Evolutionary conservation across 2,888 invertebrate species (phyloP).

Genomic region (Callyntrura sp.): DNA sequence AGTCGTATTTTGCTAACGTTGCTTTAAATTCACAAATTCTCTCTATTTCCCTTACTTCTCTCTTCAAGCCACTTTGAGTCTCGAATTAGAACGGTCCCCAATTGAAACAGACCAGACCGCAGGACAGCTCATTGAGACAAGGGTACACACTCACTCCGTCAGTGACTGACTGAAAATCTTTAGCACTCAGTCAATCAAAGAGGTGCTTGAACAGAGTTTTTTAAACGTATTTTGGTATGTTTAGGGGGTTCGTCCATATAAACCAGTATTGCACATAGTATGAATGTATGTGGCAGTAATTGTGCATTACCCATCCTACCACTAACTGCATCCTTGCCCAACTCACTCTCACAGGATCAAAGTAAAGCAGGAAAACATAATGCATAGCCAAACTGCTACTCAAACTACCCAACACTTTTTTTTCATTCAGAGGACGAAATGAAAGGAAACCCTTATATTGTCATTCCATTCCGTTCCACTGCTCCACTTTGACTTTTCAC

Average conservation of each 20-base stretch:
- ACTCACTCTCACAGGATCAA: conserved; percentile 42
- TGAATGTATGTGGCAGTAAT: not conserved
- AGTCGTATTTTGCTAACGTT: not conserved
- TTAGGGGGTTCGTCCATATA: not conserved
- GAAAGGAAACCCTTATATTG: conserved; percentile 69
- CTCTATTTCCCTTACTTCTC: not conserved
- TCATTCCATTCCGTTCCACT: conserved; percentile 78
- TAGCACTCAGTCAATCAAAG: conserved; percentile 55
- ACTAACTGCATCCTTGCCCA: conserved; percentile 16
- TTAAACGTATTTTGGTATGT: conserved; percentile 44
- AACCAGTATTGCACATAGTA: not conserved
- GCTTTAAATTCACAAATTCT: not conserved
- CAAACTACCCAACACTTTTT: conserved; percentile 54
- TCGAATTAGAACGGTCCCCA: conserved; percentile 3
- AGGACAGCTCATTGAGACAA: conserved; percentile 10
- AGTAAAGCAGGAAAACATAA: conserved; percentile 30
- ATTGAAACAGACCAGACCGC: conserved; percentile 4
- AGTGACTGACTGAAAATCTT: conserved; percentile 54
- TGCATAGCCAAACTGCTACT: not conserved
- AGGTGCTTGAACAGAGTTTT: conserved; percentile 60
- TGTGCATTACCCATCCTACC: not conserved
- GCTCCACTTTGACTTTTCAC: conserved; percentile 77
- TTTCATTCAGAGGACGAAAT: conserved; percentile 55
- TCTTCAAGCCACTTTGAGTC: not conserved
- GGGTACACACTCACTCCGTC: conserved; percentile 39